These are phyloP conservation scores for Peromyscus melanophrys DNA, from an alignment of 2,797 vertebrate genomes.

Conservation along the genomic window DNA sequence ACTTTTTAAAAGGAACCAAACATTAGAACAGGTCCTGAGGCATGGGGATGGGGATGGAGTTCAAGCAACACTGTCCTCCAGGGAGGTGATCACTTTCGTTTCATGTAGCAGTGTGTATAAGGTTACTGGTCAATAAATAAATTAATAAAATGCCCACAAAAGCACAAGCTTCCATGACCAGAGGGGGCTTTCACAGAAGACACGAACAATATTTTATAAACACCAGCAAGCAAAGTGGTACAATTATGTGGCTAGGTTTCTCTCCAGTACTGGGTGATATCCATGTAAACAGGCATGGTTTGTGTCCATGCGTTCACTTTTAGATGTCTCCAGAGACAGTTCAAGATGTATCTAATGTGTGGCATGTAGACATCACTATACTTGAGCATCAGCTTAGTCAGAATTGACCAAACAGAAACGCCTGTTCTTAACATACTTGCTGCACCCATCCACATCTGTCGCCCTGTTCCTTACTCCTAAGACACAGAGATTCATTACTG, in stretches of 20 bases:
- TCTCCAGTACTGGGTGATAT: slow-evolving; percentile 57
- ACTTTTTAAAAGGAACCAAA: slow-evolving; percentile 68
- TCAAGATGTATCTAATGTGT: slow-evolving; percentile 38
- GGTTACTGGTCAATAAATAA: slow-evolving; percentile 67
- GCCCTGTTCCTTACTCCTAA: background rate
- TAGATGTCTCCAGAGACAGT: slow-evolving; percentile 65
- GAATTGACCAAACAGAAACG: slow-evolving; percentile 70
- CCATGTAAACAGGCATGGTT: slow-evolving; percentile 52
- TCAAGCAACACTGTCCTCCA: background rate
- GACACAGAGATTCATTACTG: slow-evolving; percentile 53
- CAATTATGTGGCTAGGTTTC: slow-evolving; percentile 59
- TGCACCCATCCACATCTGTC: slow-evolving; percentile 62
- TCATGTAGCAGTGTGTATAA: background rate
- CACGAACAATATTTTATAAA: slow-evolving; percentile 73
- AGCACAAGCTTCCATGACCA: slow-evolving; percentile 62
- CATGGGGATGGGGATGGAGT: background rate
- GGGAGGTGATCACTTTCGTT: slow-evolving; percentile 29
- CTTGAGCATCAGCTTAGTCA: background rate
- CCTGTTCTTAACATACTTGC: slow-evolving; percentile 64
- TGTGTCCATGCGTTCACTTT: slow-evolving; percentile 14
- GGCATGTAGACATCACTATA: background rate
- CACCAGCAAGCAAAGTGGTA: slow-evolving; percentile 64
- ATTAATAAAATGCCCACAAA: slow-evolving; percentile 71
- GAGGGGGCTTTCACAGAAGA: slow-evolving; percentile 71
- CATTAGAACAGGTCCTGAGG: slow-evolving; percentile 67